phyloP scores from a whole-genome alignment of 2,113 vertebrate species.

The Melanocharis versteri region DNA sequence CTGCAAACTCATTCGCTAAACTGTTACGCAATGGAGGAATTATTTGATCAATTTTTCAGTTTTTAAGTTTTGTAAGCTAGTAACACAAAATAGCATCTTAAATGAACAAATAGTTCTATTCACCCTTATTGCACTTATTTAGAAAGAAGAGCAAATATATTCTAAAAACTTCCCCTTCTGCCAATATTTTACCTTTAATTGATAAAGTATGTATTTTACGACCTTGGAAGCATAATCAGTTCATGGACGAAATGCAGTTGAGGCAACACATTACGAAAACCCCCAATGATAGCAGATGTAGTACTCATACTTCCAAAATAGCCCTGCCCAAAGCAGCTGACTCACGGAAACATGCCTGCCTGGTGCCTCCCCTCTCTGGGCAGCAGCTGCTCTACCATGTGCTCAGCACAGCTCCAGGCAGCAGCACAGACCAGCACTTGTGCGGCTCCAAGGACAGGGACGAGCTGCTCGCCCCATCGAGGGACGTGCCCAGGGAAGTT shows the following conservation, averaged over 20 bases:
- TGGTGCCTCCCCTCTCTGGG: neutral
- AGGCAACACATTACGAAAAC: neutral
- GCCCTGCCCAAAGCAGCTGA: slow-evolving; percentile 59
- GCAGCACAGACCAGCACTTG: neutral
- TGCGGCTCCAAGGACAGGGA: neutral
- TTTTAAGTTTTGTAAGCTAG: neutral
- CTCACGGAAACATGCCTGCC: neutral
- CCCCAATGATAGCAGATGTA: slow-evolving; percentile 5
- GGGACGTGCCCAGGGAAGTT: neutral
- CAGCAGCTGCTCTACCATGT: slow-evolving; percentile 36
- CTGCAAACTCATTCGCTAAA: neutral
- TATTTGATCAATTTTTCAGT: neutral
- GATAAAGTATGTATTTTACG: neutral
- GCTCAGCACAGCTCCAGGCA: slow-evolving; percentile 35
- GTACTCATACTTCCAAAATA: slow-evolving; percentile 49
- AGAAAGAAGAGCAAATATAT: neutral
- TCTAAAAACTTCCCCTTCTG: neutral
- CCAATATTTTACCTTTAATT: neutral
- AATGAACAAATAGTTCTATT: neutral
- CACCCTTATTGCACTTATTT: neutral
- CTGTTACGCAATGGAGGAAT: neutral
- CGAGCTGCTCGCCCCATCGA: rapidly evolving
- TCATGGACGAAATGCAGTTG: neutral
- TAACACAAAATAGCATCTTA: neutral
- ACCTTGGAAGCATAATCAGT: neutral